Evolutionary conservation across 2,888 invertebrate species (phyloP), one percentile per base, ranked within the genome.

Genomic region (Tridacna crocea): DNA sequence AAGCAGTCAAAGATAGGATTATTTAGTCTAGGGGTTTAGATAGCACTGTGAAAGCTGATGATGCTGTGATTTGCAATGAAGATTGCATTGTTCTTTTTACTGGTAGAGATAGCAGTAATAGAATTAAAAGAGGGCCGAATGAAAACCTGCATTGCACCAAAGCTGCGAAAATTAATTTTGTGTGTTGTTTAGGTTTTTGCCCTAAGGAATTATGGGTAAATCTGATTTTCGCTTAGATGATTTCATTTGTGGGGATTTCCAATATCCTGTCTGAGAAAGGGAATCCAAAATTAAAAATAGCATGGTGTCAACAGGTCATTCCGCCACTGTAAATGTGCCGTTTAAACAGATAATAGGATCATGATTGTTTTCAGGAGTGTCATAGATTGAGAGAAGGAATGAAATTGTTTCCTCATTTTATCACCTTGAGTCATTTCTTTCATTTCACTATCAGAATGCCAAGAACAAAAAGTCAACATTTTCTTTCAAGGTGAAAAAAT

Each of bases 181-280:
- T 51, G 51, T 70, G 70, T 70, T 51, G 70, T 51, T 70, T 51
- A 51, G 70, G 51, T 70, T 48, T 36, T 70, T 13, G 70, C 70
- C 70, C 51, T 2, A 70, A 70, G 70, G 70, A 48, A 70, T 26
- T 51, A 70, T 70, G 70, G 70, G 70, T 70, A 70, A 70, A 70
- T 70, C 70, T 51, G 70, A 70, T 70, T 70, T 24, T 51, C 70
- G 70, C 70, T 48, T n/a, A 70, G 70, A 70, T 70, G 70, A 70
- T 70, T 70, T 70, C 70, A 70, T 70, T 70, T 70, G 70, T 70
- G 48, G 70, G 70, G 51, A 70, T 70, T 70, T 70, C 70, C 70
- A 70, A 70, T 70, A 70, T 70, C 70, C 70, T 70, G 70, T 70
- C 70, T 70, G 51, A 51, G 47, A 48, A 51, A 70, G 51, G 36